Evolutionary conservation across 2,797 vertebrate species (phyloP).

Genomic region (Chiroxiphia lanceolata): DNA sequence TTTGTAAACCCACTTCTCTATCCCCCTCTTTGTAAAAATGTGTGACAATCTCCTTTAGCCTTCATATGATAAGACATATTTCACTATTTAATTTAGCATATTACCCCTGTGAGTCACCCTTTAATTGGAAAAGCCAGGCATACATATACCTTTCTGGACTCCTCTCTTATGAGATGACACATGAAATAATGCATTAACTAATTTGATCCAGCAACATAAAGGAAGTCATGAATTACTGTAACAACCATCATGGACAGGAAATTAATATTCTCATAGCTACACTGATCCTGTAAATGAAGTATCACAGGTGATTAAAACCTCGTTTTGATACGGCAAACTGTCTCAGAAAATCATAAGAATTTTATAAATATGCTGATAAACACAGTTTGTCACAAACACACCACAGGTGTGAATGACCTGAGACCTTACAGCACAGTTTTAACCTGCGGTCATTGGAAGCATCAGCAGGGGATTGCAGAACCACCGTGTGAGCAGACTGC

Average conservation of each 20-base stretch:
- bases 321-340: slow-evolving; percentile 48
- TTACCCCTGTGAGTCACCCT: neutral
- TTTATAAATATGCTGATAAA: slow-evolving; percentile 3
- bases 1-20: neutral
- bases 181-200: slow-evolving; percentile 66
- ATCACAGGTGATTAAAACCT: slow-evolving; percentile 61
- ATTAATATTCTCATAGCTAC: slow-evolving; percentile 70
- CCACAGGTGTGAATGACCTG: neutral
- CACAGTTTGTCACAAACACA: neutral
- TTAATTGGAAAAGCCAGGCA: neutral
- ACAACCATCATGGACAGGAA: slow-evolving; percentile 65
- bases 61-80: neutral
- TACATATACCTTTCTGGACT: slow-evolving; percentile 51
- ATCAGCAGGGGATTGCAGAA: neutral
- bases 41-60: neutral
- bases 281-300: slow-evolving; percentile 39
- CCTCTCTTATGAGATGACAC: slow-evolving; percentile 48
- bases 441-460: neutral
- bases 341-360: slow-evolving; percentile 52
- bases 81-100: slow-evolving; percentile 48
- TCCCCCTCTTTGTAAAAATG: rapidly evolving
- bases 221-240: slow-evolving; percentile 67
- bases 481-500: neutral
- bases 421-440: neutral
- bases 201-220: slow-evolving; percentile 73